Conservation (phyloP, 2,888 invertebrate genomes). For the Himalopsyche tibetana region DNA sequence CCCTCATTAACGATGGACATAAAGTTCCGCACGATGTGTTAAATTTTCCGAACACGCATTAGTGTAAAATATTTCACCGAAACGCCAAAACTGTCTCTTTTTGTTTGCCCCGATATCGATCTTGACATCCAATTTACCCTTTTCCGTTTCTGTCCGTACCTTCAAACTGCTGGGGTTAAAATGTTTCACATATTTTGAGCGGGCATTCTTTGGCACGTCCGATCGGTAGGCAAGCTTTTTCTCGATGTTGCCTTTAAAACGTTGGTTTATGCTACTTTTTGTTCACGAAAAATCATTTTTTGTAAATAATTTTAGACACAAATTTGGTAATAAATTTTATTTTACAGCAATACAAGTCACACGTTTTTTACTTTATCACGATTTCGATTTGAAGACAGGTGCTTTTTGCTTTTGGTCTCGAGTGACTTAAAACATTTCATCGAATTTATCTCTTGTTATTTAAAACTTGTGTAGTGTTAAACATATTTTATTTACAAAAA, state of each 20-base stretch:
- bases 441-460: too few relatives aligned
- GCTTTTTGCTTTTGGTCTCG: too few relatives aligned
- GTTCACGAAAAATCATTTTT: background rate
- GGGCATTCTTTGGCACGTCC: background rate
- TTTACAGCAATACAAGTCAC: too few relatives aligned
- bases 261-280: background rate
- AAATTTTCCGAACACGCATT: constrained; percentile 2
- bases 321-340: too few relatives aligned
- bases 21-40: background rate
- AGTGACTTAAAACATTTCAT: too few relatives aligned
- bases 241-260: background rate
- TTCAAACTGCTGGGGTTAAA: constrained; percentile 27
- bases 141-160: constrained; percentile 37
- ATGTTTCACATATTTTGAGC: constrained; percentile 35
- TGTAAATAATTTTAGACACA: too few relatives aligned
- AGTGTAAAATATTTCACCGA: constrained; percentile 32
- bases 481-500: too few relatives aligned
- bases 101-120: constrained; percentile 35
- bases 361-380: too few relatives aligned
- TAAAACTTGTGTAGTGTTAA: too few relatives aligned
- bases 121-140: constrained; percentile 43
- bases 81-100: constrained; percentile 41
- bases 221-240: background rate
- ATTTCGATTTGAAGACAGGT: too few relatives aligned
- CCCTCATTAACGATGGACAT: background rate